These are phyloP conservation scores for Periparus ater DNA, from an alignment of 2,797 vertebrate genomes.

Conservation along the genomic window DNA sequence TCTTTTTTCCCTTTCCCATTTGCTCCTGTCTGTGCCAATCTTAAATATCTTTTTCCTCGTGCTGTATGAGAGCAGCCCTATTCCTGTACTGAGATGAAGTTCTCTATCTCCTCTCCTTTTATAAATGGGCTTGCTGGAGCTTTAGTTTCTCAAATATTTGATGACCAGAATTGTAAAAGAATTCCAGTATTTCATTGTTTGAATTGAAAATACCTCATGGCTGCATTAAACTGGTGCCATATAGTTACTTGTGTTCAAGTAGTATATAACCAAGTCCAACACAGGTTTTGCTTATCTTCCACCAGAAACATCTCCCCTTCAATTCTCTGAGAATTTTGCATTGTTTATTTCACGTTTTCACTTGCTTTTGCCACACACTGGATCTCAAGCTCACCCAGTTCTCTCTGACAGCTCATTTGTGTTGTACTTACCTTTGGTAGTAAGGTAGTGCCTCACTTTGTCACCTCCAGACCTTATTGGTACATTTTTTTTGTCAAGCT, in stretches of 20 bases:
- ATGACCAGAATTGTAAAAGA: background rate
- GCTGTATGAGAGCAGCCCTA: background rate
- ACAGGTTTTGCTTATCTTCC: background rate
- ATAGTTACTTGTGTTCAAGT: background rate
- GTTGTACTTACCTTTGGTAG: background rate
- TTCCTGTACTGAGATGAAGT: background rate
- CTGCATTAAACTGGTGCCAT: background rate
- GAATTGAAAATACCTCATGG: background rate
- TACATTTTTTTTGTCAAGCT: background rate
- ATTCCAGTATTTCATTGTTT: background rate
- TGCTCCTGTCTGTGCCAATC: background rate
- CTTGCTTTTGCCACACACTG: background rate
- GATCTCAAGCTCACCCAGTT: background rate
- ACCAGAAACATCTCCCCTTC: background rate
- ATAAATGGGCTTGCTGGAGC: background rate
- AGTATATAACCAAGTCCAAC: background rate
- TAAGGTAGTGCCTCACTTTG: background rate
- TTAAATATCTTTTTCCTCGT: background rate
- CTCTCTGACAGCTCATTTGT: background rate
- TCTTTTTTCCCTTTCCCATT: background rate
- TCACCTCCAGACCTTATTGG: background rate
- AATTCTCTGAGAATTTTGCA: background rate
- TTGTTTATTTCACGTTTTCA: background rate
- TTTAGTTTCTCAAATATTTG: background rate
- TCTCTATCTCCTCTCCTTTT: background rate